These are phyloP conservation scores for Neomicropteryx cornuta DNA, from an alignment of 1,140 invertebrate species.

Conservation along the genomic window DNA sequence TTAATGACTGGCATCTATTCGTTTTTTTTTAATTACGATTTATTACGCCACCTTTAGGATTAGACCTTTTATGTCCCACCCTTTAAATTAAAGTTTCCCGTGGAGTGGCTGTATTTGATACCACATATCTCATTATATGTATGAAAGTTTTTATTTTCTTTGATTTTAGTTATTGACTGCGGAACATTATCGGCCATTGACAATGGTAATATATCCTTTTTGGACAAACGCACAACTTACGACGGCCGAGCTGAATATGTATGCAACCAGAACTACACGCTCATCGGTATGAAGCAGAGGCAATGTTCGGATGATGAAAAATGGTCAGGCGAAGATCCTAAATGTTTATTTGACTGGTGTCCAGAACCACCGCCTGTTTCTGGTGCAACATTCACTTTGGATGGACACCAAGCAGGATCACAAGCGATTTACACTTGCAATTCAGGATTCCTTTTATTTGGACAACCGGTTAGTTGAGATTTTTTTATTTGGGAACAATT, in stretches of 20 bases:
- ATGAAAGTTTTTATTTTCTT: conserved; percentile 11
- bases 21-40: no score
- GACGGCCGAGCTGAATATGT: conserved; percentile 63
- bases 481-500: no score
- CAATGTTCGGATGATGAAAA: conserved; percentile 64
- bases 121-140: no score
- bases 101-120: no score
- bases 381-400: conserved; percentile 57
- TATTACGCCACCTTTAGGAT: no score
- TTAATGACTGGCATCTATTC: no score
- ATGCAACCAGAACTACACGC: conserved; percentile 75
- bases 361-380: conserved; percentile 62
- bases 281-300: conserved; percentile 63
- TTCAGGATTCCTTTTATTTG: conserved; percentile 74
- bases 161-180: conserved; percentile 67
- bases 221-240: conserved; percentile 61
- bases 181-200: conserved; percentile 55
- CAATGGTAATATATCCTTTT: conserved; percentile 58
- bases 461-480: conserved; percentile 60
- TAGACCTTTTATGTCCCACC: no score
- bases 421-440: conserved; percentile 71
- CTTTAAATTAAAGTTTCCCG: no score
- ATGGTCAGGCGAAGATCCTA: conserved; percentile 70
- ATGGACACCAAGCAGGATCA: conserved; percentile 62
- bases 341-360: conserved; percentile 80